A percentile compares a stretch with the other conserved stretches of the same genome.
These are phyloP conservation scores for Spodoptera litura DNA, from an alignment of 1,140 invertebrate genomes.

Conservation along the genomic window DNA sequence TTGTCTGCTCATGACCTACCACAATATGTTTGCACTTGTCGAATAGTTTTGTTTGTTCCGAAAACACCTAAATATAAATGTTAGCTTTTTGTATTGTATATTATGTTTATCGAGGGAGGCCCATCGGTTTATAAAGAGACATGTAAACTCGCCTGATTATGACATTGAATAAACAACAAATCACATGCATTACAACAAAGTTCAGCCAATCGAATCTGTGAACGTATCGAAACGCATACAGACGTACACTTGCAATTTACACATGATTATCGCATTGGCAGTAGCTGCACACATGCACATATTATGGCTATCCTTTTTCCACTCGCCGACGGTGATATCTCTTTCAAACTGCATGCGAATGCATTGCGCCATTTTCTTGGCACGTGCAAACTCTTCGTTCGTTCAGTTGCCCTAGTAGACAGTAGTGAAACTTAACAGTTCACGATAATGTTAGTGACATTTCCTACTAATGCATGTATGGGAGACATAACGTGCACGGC, in stretches of 20 bases:
- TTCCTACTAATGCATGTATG: slow-evolving; percentile 21
- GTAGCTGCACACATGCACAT: slow-evolving; percentile 56
- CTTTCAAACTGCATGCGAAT: slow-evolving; percentile 71
- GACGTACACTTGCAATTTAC: slow-evolving; percentile 58
- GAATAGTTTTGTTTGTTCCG: background rate
- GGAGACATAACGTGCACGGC: background rate
- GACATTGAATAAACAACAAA: slow-evolving; percentile 26
- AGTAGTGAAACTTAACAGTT: slow-evolving; percentile 66
- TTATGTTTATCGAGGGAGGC: no score
- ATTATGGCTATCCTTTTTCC: slow-evolving; percentile 64
- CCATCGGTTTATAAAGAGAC: background rate
- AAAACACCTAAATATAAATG: background rate
- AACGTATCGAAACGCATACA: slow-evolving; percentile 53
- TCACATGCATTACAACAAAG: slow-evolving; percentile 23
- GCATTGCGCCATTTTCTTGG: slow-evolving; percentile 68
- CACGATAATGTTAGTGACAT: slow-evolving; percentile 51
- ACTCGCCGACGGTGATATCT: slow-evolving; percentile 56
- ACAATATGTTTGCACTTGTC: slow-evolving; percentile 5
- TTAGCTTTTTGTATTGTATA: no score
- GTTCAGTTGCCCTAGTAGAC: slow-evolving; percentile 72
- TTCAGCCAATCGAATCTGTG: slow-evolving; percentile 59
- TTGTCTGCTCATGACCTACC: slow-evolving; percentile 25
- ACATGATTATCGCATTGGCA: slow-evolving; percentile 58
- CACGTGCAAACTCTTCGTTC: slow-evolving; percentile 64
- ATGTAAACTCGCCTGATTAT: slow-evolving; percentile 13